Percentiles rank a stretch among this genome's conserved stretches.
phyloP scores from a whole-genome alignment of 2,888 invertebrate genomes.

The Diploptera punctata region DNA sequence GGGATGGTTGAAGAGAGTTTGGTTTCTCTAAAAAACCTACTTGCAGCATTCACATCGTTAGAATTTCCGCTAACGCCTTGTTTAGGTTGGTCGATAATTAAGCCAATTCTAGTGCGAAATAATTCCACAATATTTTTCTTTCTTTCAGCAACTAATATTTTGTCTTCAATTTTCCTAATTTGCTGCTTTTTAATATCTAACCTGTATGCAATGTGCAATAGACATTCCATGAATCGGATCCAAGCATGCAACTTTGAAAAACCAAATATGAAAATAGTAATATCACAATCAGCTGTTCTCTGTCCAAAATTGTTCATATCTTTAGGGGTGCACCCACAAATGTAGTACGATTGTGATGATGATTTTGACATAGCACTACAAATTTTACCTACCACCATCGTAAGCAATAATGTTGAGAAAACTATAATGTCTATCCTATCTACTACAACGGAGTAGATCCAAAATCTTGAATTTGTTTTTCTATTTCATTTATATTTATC shows the following conservation, averaged over 20 bases:
- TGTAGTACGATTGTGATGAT: constrained; percentile 41
- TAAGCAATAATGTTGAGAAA: constrained; percentile 40
- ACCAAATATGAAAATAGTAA: constrained; percentile 39
- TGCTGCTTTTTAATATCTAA: constrained; percentile 45
- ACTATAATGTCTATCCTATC: constrained; percentile 28
- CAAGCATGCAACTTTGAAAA: constrained; percentile 49
- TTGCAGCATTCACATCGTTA: constrained; percentile 32
- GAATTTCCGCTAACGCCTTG: background rate
- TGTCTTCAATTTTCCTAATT: constrained; percentile 45
- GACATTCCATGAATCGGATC: constrained; percentile 49
- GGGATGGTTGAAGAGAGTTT: constrained; percentile 46
- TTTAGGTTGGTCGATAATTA: constrained; percentile 42
- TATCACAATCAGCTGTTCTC: background rate
- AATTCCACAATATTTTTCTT: constrained; percentile 23
- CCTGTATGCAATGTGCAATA: constrained; percentile 48
- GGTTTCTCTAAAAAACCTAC: constrained; percentile 46
- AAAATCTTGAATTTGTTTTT: constrained; percentile 36
- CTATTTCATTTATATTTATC: constrained; percentile 37
- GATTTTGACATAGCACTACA: constrained; percentile 42
- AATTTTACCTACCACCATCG: constrained; percentile 44
- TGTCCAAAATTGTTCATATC: constrained; percentile 26
- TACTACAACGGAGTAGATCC: background rate
- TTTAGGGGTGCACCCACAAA: constrained; percentile 41
- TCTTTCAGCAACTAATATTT: constrained; percentile 43
- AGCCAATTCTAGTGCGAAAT: constrained; percentile 36